Percentiles rank a stretch among this genome's conserved stretches.
These are phyloP conservation scores for Cromileptes altivelis DNA, from an alignment of 2,113 vertebrate genomes.

Conservation along the genomic window DNA sequence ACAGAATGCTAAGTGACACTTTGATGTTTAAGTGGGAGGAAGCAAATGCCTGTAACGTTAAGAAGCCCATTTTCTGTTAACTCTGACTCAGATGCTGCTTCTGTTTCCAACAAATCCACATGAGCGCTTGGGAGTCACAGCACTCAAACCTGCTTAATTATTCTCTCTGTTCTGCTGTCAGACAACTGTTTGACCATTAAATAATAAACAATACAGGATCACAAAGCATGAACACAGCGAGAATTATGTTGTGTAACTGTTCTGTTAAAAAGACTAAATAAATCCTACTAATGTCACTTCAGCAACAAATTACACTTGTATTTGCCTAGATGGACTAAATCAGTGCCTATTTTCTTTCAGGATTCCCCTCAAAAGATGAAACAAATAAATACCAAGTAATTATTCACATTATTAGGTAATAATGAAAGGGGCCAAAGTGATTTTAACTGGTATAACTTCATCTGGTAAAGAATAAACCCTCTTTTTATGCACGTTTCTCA, in stretches of 20 bases:
- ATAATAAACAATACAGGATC: constrained; percentile 60
- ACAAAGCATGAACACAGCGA: constrained; percentile 48
- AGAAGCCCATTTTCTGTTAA: constrained; percentile 49
- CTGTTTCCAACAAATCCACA: constrained; percentile 62
- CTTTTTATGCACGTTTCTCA: background rate
- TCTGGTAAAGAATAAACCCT: background rate
- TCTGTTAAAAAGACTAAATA: constrained; percentile 30
- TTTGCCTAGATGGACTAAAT: constrained; percentile 32
- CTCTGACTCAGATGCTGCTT: constrained; percentile 40
- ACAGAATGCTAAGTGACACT: constrained; percentile 49
- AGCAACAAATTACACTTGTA: constrained; percentile 38
- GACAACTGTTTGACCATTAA: constrained; percentile 65
- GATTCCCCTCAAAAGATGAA: background rate
- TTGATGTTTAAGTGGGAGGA: constrained; percentile 63
- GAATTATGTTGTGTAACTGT: constrained; percentile 22
- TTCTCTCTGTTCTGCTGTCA: constrained; percentile 72
- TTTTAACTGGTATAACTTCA: background rate
- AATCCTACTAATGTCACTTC: constrained; percentile 27
- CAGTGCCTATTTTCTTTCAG: background rate
- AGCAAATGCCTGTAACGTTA: constrained; percentile 48
- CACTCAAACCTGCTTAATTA: constrained; percentile 59
- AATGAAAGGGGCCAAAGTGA: background rate
- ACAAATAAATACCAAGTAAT: background rate
- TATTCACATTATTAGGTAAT: background rate
- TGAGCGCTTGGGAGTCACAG: constrained; percentile 47